Conservation (phyloP, 2,888 invertebrate species). For the Helleia helle region DNA sequence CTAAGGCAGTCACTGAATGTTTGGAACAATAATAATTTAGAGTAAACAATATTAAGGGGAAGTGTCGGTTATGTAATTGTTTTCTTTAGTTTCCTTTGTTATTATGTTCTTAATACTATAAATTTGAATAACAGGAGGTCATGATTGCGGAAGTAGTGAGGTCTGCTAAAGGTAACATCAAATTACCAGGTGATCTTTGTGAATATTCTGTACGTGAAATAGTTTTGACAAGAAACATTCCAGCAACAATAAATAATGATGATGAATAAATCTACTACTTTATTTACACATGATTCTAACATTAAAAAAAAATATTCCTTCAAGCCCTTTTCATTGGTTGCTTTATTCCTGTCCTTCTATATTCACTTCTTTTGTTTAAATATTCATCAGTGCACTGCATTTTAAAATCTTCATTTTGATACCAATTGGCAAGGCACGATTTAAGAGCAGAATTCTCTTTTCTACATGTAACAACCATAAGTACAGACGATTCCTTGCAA, state of each 20-base stretch:
- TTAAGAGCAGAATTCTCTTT: constrained; percentile 79
- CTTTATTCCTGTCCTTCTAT: constrained; percentile 84
- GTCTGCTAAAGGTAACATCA: constrained; percentile 33
- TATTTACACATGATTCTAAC: constrained; percentile 25
- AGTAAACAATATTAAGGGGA: too few species aligned
- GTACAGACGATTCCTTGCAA: constrained; percentile 78
- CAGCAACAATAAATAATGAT: constrained; percentile 53
- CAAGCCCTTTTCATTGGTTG: constrained; percentile 68
- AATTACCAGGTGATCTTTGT: constrained; percentile 64
- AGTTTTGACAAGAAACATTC: constrained; percentile 74
- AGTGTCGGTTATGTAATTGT: too few species aligned
- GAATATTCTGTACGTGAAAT: constrained; percentile 77
- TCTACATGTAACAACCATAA: constrained; percentile 85
- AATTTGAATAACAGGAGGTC: constrained; percentile 81
- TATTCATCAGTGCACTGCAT: constrained; percentile 85
- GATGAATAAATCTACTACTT: constrained; percentile 33
- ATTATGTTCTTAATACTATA: too few species aligned
- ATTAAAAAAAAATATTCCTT: constrained; percentile 15
- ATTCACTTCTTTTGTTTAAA: constrained; percentile 86
- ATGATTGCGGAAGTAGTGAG: constrained; percentile 76
- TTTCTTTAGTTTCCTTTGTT: too few species aligned
- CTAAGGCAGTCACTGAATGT: too few species aligned
- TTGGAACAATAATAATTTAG: too few species aligned
- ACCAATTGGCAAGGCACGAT: constrained; percentile 84
- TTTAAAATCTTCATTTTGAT: constrained; percentile 81